Evolutionary conservation across 2,113 vertebrate genomes (phyloP), one percentile per base, ranked within the genome.

Genomic region (Lamprologus callipterus): DNA sequence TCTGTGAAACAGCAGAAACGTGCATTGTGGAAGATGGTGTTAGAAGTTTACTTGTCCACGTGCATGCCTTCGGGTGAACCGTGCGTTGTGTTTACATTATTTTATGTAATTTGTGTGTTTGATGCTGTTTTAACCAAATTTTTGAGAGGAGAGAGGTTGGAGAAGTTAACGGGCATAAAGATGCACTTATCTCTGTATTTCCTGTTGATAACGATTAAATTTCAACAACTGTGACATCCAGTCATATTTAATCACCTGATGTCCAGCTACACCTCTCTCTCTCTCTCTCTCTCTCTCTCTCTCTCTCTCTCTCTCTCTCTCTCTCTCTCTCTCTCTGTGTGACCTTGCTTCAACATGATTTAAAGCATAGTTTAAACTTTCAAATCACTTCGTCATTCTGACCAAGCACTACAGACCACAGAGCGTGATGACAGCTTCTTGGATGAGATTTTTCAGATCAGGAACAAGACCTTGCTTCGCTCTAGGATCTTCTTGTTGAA

Each of bases 391-490:
- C 0, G 28, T 63, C 28, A 63, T 33, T 33, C 16, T 63, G 28
- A 63, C 26, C 14, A 31, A 60, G 26, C 26, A 60, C 26, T 31
- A 58, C 55, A 58, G 13, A 58, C 57, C 26, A 17, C 14, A 31
- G 57, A 58, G 16, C 0, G 2, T n/a, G 17, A 65, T n/a, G 17
- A 35, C 31, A 63, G 17, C 58, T 1, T 35, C 58, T 0, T 63
- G 1, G 5, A 11, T 35, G 0, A n/a, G 0, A 19, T 35, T 8
- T 35, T 65, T n/a, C 60, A 35, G 9, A 65, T 65, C 31, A 35
- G 17, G 1, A 65, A 35, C 17, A 8, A 65, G 31, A 35, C 31
- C 4, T 35, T 63, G 31, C 31, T 19, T 63, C 0, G 2, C 58
- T 65, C 17, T 35, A 35, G 60, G 60, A 35, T 63, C 58, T n/a